Conservation (phyloP, 2,113 vertebrate genomes). For the Aix galericulata region DNA sequence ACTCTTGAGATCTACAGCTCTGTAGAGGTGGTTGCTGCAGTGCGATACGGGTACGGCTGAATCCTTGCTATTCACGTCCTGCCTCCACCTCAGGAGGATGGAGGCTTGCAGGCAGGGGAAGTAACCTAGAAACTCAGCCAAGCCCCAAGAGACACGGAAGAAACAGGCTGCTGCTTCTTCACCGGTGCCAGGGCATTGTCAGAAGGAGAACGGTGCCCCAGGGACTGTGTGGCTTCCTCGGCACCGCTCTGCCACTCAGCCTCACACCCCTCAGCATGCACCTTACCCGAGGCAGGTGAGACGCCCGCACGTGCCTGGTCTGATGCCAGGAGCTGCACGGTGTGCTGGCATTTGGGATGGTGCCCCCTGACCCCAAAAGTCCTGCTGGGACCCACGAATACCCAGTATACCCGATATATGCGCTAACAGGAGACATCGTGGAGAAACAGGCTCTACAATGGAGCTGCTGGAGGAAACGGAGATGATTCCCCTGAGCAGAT, state of each 20-base stretch:
- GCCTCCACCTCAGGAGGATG: background rate
- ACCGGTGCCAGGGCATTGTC: background rate
- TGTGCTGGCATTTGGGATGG: background rate
- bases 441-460: background rate
- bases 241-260: fast-evolving
- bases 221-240: fast-evolving
- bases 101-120: background rate
- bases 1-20: background rate
- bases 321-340: background rate
- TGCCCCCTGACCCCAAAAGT: background rate
- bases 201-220: background rate
- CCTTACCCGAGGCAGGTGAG: background rate
- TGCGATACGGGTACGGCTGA: fast-evolving
- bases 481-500: background rate
- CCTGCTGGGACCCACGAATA: background rate
- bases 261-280: background rate
- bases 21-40: background rate
- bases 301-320: fast-evolving
- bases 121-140: slow-evolving; percentile 33
- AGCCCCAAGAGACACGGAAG: background rate
- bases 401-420: too few relatives aligned
- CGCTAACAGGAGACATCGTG: background rate
- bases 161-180: slow-evolving; percentile 5
- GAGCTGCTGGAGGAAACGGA: background rate
- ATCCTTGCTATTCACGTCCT: background rate